These are phyloP conservation scores for Thelaira solivaga DNA, from an alignment of 2,888 invertebrate species.

Conservation along the genomic window DNA sequence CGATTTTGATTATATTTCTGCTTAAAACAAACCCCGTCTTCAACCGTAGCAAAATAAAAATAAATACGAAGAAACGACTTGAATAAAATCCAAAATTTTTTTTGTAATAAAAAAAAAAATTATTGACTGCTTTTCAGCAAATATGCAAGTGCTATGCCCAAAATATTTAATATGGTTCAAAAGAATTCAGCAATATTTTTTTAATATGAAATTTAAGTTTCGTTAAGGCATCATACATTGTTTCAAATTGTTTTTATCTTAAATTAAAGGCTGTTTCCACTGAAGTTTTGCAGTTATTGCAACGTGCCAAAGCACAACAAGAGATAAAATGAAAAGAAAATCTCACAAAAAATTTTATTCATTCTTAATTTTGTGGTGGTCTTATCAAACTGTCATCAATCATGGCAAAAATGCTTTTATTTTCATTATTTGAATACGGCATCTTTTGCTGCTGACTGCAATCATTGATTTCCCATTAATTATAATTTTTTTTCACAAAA, in stretches of 20 bases:
- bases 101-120: neutral
- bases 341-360: conserved; percentile 14
- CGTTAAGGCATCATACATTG: no score
- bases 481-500: conserved; percentile 57
- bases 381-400: conserved; percentile 61
- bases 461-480: conserved; percentile 75
- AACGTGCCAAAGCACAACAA: conserved; percentile 43
- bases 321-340: neutral
- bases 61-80: neutral
- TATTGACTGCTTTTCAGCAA: neutral
- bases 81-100: neutral
- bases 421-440: conserved; percentile 34
- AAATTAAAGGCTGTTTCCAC: conserved; percentile 43
- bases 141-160: neutral
- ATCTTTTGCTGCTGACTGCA: conserved; percentile 68
- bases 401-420: conserved; percentile 36
- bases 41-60: neutral
- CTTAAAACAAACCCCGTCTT: conserved; percentile 38
- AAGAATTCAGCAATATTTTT: conserved; percentile 20
- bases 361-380: conserved; percentile 48
- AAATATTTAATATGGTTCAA: no score
- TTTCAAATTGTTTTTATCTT: conserved; percentile 26
- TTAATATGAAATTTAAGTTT: no score
- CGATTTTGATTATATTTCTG: conserved; percentile 39
- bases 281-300: conserved; percentile 47